Evolutionary conservation across 2,797 vertebrate genomes (phyloP).

Genomic region (Amblyopsis hoosieri): DNA sequence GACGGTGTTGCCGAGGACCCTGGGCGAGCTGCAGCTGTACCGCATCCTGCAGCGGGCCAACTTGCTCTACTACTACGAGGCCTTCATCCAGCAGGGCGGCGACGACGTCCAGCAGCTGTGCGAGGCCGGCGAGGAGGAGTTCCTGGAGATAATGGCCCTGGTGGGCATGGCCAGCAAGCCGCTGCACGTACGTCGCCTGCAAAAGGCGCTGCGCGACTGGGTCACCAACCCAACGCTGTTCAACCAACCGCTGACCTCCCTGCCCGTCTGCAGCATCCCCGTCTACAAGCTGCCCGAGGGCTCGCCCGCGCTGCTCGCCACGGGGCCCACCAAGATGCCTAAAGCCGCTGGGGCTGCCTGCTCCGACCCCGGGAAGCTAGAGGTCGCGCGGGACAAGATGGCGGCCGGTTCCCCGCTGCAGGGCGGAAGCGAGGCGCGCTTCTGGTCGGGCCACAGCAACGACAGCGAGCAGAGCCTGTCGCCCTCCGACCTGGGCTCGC

Average conservation of each 20-base stretch:
- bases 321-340: constrained; percentile 81
- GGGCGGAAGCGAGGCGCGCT: constrained; percentile 77
- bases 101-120: constrained; percentile 98
- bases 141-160: constrained; percentile 98
- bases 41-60: constrained; percentile 96
- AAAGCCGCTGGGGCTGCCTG: constrained; percentile 85
- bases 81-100: constrained; percentile 98
- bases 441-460: constrained; percentile 91
- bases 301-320: constrained; percentile 81
- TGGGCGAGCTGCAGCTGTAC: constrained; percentile 97
- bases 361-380: constrained; percentile 83
- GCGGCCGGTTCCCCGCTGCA: constrained; percentile 72
- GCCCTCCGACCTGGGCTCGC: constrained; percentile 91
- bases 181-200: constrained; percentile 92
- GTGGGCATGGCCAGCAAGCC: constrained; percentile 99
- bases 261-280: constrained; percentile 97
- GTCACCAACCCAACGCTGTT: constrained; percentile 96
- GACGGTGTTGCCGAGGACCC: constrained; percentile 91
- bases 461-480: constrained; percentile 96
- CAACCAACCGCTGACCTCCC: constrained; percentile 93
- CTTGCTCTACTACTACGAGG: constrained; percentile 97
- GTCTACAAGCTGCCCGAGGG: constrained; percentile 95
- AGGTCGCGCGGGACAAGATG: constrained; percentile 70
- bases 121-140: constrained; percentile 97
- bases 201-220: constrained; percentile 97